These are phyloP conservation scores for Daboia siamensis DNA, from an alignment of 2,113 vertebrate genomes.

Conservation along the genomic window DNA sequence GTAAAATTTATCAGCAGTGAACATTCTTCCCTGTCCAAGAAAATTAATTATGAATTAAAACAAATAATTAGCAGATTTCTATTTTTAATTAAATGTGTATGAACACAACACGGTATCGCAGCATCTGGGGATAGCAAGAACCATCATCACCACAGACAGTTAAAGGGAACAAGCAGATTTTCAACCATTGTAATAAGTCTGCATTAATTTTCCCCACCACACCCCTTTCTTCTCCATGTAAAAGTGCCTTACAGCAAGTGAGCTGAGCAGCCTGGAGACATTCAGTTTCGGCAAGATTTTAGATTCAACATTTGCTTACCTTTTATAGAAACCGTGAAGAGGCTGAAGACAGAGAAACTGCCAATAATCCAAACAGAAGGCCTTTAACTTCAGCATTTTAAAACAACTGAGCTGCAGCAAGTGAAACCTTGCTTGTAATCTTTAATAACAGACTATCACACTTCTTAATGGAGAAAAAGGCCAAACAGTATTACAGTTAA, in stretches of 20 bases:
- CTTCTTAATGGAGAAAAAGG: constrained; percentile 3
- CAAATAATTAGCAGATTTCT: background rate
- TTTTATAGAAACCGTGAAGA: constrained; percentile 87
- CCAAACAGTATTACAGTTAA: background rate
- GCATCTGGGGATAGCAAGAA: constrained; percentile 14
- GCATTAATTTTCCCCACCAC: constrained; percentile 35
- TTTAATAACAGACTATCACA: constrained; percentile 9
- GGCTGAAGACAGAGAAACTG: constrained; percentile 94
- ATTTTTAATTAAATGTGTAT: constrained; percentile 31
- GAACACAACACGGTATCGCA: constrained; percentile 16
- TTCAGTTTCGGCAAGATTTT: constrained; percentile 14
- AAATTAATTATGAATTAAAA: constrained; percentile 9
- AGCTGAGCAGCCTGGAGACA: constrained; percentile 31
- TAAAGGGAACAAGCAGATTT: constrained; percentile 23
- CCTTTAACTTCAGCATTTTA: constrained; percentile 94
- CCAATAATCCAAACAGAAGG: constrained; percentile 97
- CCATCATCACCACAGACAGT: background rate
- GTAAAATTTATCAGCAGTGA: background rate
- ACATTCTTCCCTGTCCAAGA: background rate
- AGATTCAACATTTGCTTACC: constrained; percentile 74
- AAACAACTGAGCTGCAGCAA: constrained; percentile 22
- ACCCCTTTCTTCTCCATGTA: constrained; percentile 43
- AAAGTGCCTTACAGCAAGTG: constrained; percentile 12
- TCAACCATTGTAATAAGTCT: constrained; percentile 50
- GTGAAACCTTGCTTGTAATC: background rate